These are phyloP conservation scores for Athalia cordata DNA, from an alignment of 2,888 invertebrate species.

Conservation along the genomic window DNA sequence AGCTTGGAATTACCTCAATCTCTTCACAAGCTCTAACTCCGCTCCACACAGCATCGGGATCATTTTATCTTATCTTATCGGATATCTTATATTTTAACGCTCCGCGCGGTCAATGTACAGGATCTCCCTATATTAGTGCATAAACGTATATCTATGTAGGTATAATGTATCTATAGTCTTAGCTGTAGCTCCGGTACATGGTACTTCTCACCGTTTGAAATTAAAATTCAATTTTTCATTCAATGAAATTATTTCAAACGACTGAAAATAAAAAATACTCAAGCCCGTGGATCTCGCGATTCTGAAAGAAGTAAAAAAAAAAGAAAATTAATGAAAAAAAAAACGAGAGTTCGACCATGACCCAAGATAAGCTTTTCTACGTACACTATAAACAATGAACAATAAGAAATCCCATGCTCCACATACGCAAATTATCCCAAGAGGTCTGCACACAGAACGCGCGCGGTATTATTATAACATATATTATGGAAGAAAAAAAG, in stretches of 20 bases:
- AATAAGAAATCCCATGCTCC: conserved; percentile 71
- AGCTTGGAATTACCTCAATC: no score
- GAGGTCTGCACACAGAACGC: conserved; percentile 1
- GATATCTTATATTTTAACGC: no score
- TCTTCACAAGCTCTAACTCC: no score
- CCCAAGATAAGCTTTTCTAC: conserved; percentile 59
- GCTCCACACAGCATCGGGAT: no score
- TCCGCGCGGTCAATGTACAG: no score
- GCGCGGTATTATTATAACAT: no score
- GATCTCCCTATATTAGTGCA: no score
- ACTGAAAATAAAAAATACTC: not conserved
- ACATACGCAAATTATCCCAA: conserved; percentile 58
- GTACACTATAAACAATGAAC: conserved; percentile 65
- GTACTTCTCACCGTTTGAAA: not conserved
- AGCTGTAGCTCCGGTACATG: no score
- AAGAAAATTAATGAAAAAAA: conserved; percentile 2
- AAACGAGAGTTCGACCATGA: conserved; percentile 62
- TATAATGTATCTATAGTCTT: no score
- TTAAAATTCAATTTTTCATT: not conserved
- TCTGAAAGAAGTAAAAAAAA: not conserved
- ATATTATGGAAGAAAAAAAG: no score
- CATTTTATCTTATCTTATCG: no score
- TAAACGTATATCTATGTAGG: no score
- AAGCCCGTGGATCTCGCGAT: not conserved
- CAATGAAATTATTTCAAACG: not conserved